These are phyloP conservation scores for Alloplasta piceator DNA, from an alignment of 2,888 invertebrate species.

Conservation along the genomic window DNA sequence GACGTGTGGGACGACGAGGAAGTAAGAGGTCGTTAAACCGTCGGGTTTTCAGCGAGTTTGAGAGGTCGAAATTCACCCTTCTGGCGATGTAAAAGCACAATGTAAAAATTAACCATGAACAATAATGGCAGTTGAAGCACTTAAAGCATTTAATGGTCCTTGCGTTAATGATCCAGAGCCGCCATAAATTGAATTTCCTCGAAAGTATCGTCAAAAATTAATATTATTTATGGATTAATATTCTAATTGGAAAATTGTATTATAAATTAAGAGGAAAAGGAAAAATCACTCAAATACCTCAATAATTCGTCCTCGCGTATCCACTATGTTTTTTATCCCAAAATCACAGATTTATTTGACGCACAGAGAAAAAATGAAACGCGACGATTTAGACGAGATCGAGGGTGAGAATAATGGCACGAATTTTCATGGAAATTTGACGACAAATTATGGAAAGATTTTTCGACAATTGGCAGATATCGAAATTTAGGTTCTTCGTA, in stretches of 20 bases:
- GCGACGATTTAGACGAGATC: background rate
- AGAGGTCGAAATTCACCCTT: slow-evolving; percentile 25
- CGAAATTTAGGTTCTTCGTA: slow-evolving; percentile 9
- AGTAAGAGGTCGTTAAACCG: slow-evolving; percentile 62
- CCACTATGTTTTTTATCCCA: slow-evolving; percentile 42
- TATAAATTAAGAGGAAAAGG: background rate
- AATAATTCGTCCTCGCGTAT: slow-evolving; percentile 52
- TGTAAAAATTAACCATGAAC: slow-evolving; percentile 27
- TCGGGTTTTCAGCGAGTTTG: slow-evolving; percentile 27
- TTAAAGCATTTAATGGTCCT: too few species aligned
- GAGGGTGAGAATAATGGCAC: slow-evolving; percentile 9
- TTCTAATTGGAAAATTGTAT: too few species aligned
- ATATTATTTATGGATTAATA: too few species aligned
- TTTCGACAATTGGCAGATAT: background rate
- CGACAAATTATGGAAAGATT: background rate
- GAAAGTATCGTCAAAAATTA: too few species aligned
- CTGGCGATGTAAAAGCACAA: slow-evolving; percentile 12
- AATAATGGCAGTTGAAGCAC: too few species aligned
- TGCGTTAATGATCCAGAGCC: too few species aligned
- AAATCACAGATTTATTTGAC: slow-evolving; percentile 43
- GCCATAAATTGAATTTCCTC: too few species aligned
- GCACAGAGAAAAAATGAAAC: slow-evolving; percentile 1
- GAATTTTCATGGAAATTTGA: background rate
- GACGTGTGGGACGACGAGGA: slow-evolving; percentile 35
- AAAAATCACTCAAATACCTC: slow-evolving; percentile 30